Evolutionary conservation across 2,113 vertebrate genomes (phyloP), one percentile per base, ranked within the genome.

Genomic region (Chiloscyllium plagiosum): DNA sequence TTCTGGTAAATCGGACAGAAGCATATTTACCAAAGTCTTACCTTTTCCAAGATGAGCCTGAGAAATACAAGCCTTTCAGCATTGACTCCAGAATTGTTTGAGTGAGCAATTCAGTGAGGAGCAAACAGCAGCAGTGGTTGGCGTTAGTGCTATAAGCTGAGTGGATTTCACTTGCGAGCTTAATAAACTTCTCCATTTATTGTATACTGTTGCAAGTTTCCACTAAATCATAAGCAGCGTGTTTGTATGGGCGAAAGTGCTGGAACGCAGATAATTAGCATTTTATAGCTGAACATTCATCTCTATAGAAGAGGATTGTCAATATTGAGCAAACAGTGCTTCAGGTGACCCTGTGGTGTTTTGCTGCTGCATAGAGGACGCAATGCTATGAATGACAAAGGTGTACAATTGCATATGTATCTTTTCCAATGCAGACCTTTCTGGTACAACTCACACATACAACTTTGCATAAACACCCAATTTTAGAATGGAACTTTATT

Each of bases 121-220:
- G 22, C 15, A 8, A 37, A 37, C 61, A 33, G 15, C 52, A 66
- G 89, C 17, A 66, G 56, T 92, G 89, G 33, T n/a, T 1, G 33
- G 12, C 89, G 22, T 92, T 92, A 20, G 17, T 92, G 61, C 33
- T 33, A 26, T 47, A 89, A 29, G 47, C 50, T 29, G 29, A 29
- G 65, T 92, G 8, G 89, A 20, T 92, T 66, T 65, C 66, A n/a
- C 89, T 92, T 37, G 89, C 66, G 61, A 61, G 37, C 61, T 66
- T 66, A 92, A 66, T 66, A 92, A 92, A 92, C 89, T 92, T 92
- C 65, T 92, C 87, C 26, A 90, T 90, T 90, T 61, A 19, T 37
- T 19, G 17, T 37, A 15, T 66, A 66, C 89, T 8, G 13, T 66
- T 92, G 61, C 33, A 92, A 66, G 29, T 66, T 92, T 66, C 56